Evolutionary conservation across 2,888 invertebrate genomes (phyloP), one percentile per base, ranked within the genome.

Genomic region (Coleophora flavipennella): DNA sequence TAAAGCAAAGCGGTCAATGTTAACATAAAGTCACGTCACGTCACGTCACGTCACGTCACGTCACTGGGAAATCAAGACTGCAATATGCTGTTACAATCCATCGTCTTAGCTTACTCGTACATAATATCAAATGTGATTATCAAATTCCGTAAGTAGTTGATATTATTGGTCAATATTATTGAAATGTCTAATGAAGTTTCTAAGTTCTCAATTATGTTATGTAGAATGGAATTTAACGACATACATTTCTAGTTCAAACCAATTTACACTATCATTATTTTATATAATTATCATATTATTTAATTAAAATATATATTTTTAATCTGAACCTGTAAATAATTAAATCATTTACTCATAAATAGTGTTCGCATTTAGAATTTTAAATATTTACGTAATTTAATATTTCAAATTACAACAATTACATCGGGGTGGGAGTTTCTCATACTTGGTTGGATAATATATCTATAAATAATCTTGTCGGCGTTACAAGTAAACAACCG

Each of bases 291-390:
- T 70, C 71, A 68, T 65, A 61, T 64, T 67, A 65, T 64, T 65
- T 64, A 58, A 49, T 50, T 51, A 49, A 48, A 48, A 52, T 51
- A 52, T 57, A 50, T 60, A 68, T 70, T 74, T 57, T 74, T 65
- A 74, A 79, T 81, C 75, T 81, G 78, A 81, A 76, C 72, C n/a
- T n/a, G 67, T 73, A 73, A 77, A 75, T 58, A 32, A 68, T 71
- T 79, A 73, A 70, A 62, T 67, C 62, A 67, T 72, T 70, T 76
- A 74, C 63, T 68, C 60, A 74, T 80, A 79, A 79, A 81, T 81
- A 83, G 81, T 76, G 69, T 40, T 76, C 74, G 76, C 70, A 76
- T 79, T 79, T 75, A 74, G 62, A 67, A 60, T 67, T 68, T 62
- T 44, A 49, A 49, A 55, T 20, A 20, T 20, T 62, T 54, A 60